phyloP scores from a whole-genome alignment of 2,797 vertebrate species.

The Sparus aurata region DNA sequence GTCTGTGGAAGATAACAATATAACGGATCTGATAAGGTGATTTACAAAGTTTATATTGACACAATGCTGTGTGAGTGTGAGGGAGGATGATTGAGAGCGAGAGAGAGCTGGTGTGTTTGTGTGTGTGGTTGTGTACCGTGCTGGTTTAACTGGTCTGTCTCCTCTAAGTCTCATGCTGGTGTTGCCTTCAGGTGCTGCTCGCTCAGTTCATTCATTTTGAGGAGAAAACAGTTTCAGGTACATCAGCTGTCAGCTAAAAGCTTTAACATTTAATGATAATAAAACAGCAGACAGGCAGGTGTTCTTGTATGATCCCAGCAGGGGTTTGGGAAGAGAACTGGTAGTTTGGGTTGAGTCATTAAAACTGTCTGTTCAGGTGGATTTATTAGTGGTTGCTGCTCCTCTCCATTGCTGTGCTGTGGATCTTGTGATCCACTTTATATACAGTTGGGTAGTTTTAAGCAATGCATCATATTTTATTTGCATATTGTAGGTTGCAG shows the following conservation, averaged over 20 bases:
- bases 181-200: conserved; percentile 21
- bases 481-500: too few species aligned
- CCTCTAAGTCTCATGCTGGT: neutral
- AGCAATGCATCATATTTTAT: too few species aligned
- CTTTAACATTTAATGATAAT: neutral
- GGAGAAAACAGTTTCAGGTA: too few species aligned
- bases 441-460: too few species aligned
- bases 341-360: neutral
- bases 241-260: neutral
- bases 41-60: neutral
- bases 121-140: neutral
- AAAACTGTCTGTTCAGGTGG: neutral
- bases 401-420: too few species aligned
- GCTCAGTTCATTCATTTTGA: neutral
- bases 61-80: too few species aligned
- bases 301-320: neutral
- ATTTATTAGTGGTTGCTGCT: neutral
- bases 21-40: conserved; percentile 18
- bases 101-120: neutral
- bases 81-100: neutral
- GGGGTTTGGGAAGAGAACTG: neutral
- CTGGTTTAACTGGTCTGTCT: neutral
- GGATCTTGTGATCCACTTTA: too few species aligned
- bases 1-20: neutral
- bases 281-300: too few species aligned